phyloP scores from a whole-genome alignment of 2,113 vertebrate genomes.

The Benitochromis conjunctus region DNA sequence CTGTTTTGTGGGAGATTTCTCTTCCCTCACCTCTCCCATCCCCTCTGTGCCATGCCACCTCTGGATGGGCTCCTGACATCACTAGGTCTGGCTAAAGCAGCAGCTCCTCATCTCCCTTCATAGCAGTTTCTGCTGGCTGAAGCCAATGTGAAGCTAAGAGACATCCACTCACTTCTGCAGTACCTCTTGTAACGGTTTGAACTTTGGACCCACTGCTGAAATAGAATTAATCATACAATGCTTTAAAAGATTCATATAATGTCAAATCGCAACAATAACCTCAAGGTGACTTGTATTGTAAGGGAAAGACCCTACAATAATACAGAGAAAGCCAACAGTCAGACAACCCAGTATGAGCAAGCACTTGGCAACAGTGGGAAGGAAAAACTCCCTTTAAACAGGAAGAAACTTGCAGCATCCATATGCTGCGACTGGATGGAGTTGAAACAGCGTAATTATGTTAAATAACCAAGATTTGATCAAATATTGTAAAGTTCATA shows the following conservation, averaged over 20 bases:
- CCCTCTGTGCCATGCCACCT: slow-evolving; percentile 5
- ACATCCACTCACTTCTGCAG: background rate
- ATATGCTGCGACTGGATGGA: background rate
- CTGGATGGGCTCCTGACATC: slow-evolving; percentile 59
- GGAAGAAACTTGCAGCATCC: background rate
- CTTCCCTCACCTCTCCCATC: background rate
- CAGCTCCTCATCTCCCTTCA: slow-evolving; percentile 29
- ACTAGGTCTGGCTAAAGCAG: slow-evolving; percentile 61
- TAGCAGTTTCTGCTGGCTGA: slow-evolving; percentile 39
- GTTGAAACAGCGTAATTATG: background rate
- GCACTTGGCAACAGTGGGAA: background rate
- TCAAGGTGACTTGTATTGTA: background rate
- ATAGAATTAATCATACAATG: background rate
- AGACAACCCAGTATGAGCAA: background rate
- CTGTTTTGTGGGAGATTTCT: background rate
- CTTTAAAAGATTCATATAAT: background rate
- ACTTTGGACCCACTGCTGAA: background rate
- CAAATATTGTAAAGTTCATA: background rate
- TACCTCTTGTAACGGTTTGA: background rate
- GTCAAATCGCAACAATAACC: background rate
- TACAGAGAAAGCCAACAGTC: background rate
- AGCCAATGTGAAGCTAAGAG: slow-evolving; percentile 45
- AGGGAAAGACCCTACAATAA: background rate
- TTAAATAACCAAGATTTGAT: too few species aligned
- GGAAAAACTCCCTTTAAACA: background rate